A percentile compares a stretch with the other conserved stretches of the same genome.
These are phyloP conservation scores for Diaphora mendica DNA, from an alignment of 2,888 invertebrate genomes.

Conservation along the genomic window DNA sequence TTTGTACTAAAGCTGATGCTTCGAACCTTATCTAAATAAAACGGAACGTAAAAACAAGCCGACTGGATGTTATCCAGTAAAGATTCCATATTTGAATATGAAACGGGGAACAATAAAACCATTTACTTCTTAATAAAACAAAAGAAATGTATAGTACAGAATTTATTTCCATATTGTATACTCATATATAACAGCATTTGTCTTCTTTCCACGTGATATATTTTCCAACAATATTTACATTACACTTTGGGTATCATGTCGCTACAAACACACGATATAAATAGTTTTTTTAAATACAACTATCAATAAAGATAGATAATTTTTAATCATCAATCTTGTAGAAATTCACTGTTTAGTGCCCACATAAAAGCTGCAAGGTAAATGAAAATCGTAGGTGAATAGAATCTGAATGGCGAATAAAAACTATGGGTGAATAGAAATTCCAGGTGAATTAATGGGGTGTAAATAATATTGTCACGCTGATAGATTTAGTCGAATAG, in stretches of 20 bases:
- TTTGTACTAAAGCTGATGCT: no score
- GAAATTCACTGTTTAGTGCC: not conserved
- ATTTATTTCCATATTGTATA: constrained; percentile 83
- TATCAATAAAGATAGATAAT: not conserved
- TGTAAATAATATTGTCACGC: not conserved
- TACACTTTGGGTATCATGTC: constrained; percentile 58
- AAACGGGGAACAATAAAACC: no score
- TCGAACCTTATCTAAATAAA: no score
- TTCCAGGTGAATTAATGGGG: no score
- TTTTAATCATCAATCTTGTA: not conserved
- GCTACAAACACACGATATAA: constrained; percentile 11
- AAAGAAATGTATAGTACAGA: constrained; percentile 73
- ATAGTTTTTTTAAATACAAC: not conserved
- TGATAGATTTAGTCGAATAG: not conserved
- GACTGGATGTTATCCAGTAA: no score
- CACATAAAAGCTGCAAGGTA: not conserved
- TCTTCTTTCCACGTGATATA: constrained; percentile 62
- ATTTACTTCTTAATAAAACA: constrained; percentile 57
- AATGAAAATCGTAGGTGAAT: not conserved
- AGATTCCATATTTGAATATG: no score
- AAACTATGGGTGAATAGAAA: not conserved
- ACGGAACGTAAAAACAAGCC: no score
- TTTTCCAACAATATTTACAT: constrained; percentile 81
- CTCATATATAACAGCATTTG: constrained; percentile 79
- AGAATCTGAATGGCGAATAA: not conserved